These are phyloP conservation scores for Drosophila ercepeae DNA, from an alignment of 1,140 invertebrate genomes.

Conservation along the genomic window DNA sequence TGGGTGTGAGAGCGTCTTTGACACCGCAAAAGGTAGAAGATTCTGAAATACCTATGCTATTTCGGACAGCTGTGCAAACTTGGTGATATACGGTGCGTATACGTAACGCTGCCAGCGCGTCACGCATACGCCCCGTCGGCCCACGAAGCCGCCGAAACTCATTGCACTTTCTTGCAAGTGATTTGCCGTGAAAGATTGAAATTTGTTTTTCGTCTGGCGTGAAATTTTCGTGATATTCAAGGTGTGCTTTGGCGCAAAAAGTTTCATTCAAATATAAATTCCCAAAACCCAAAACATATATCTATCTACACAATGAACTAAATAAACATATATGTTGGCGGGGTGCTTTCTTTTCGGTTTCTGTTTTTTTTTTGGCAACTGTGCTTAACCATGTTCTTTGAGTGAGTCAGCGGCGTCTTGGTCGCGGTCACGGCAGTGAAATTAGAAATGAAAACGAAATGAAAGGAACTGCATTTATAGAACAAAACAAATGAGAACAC, in stretches of 20 bases:
- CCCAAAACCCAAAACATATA: slow-evolving; percentile 6
- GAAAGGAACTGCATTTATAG: slow-evolving; percentile 31
- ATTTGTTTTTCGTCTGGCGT: slow-evolving; percentile 25
- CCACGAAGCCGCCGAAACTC: neutral
- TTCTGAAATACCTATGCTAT: slow-evolving; percentile 57
- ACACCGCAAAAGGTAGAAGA: slow-evolving; percentile 66
- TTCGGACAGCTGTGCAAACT: slow-evolving; percentile 67
- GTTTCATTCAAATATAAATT: slow-evolving; percentile 13
- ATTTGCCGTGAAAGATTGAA: slow-evolving; percentile 30
- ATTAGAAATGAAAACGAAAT: slow-evolving; percentile 43
- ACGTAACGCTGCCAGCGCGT: slow-evolving; percentile 49
- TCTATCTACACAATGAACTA: neutral
- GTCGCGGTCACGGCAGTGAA: slow-evolving; percentile 66
- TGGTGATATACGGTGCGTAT: slow-evolving; percentile 58
- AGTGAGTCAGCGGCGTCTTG: slow-evolving; percentile 64
- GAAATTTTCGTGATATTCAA: slow-evolving; percentile 44
- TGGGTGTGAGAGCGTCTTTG: slow-evolving; percentile 6
- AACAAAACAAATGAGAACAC: slow-evolving; percentile 32
- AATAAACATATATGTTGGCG: slow-evolving; percentile 23
- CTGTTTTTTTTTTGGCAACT: slow-evolving; percentile 55
- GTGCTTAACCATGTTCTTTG: slow-evolving; percentile 26
- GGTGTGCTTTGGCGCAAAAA: slow-evolving; percentile 35
- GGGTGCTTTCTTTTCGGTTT: slow-evolving; percentile 7
- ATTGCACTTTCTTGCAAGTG: slow-evolving; percentile 26
- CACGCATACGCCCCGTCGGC: slow-evolving; percentile 21